Percentiles rank a stretch among this genome's conserved stretches.
phyloP scores from a whole-genome alignment of 2,113 vertebrate genomes.

The Pomatorhinus ruficollis region DNA sequence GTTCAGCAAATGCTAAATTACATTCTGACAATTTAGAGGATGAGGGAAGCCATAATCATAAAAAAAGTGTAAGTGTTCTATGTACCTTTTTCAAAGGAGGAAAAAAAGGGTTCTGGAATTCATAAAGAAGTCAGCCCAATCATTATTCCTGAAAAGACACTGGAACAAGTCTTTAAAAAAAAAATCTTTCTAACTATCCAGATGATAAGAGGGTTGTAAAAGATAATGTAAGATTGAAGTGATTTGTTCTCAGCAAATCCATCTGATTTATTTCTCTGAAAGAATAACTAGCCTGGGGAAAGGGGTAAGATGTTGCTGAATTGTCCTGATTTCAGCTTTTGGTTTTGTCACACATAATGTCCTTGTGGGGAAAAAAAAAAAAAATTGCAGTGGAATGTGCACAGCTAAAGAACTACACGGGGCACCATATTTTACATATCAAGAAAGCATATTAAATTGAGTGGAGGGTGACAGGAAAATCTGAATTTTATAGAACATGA shows the following conservation, averaged over 20 bases:
- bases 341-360: neutral
- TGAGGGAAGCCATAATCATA: neutral
- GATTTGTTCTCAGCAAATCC: neutral
- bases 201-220: neutral
- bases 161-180: neutral
- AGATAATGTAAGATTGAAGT: neutral
- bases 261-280: neutral
- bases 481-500: neutral
- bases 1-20: neutral
- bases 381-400: neutral
- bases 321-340: neutral
- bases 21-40: neutral
- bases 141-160: neutral
- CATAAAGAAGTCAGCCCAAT: neutral
- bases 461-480: slow-evolving; percentile 8
- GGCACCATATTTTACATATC: neutral
- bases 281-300: neutral
- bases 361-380: neutral
- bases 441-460: neutral
- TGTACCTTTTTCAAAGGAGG: neutral
- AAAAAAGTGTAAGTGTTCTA: neutral
- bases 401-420: neutral
- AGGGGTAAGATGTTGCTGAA: neutral
- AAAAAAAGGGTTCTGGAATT: neutral
- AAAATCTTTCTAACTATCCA: neutral